These are phyloP conservation scores for Alectura lathami DNA, from an alignment of 2,113 vertebrate genomes.

Conservation along the genomic window DNA sequence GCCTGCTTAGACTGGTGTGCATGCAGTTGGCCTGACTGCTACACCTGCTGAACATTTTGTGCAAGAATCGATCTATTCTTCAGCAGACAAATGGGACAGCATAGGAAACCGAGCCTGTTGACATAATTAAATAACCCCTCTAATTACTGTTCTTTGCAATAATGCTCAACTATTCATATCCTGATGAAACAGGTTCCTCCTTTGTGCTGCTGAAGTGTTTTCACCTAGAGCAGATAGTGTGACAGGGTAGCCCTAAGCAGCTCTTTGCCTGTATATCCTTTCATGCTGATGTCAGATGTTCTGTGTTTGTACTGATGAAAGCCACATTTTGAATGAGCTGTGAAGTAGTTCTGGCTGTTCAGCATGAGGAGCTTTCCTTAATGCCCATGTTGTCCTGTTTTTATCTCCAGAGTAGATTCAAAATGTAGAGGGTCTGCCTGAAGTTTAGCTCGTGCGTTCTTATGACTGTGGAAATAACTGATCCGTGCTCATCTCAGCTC, in stretches of 20 bases:
- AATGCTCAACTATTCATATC: neutral
- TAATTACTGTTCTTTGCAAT: neutral
- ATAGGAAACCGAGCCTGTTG: neutral
- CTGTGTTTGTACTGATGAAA: neutral
- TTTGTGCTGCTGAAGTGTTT: neutral
- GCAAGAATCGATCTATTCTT: neutral
- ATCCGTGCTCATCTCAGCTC: neutral
- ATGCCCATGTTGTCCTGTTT: neutral
- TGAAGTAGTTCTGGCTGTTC: neutral
- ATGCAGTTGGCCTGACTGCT: neutral
- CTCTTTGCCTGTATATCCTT: neutral
- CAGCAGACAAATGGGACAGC: neutral
- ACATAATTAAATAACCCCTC: neutral
- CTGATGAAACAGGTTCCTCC: neutral
- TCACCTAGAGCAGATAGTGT: neutral
- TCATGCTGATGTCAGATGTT: too few relatives aligned
- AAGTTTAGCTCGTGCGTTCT: neutral
- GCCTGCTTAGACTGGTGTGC: neutral
- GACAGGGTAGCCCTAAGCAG: neutral
- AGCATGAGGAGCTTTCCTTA: neutral
- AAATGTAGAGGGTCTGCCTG: neutral
- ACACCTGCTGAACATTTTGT: neutral
- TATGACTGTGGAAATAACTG: neutral
- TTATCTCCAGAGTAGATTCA: neutral
- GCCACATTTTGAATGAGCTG: neutral